Base-by-base conservation (phyloP, 2,797 vertebrate species). In the Acipenser transmontanus region DNA sequence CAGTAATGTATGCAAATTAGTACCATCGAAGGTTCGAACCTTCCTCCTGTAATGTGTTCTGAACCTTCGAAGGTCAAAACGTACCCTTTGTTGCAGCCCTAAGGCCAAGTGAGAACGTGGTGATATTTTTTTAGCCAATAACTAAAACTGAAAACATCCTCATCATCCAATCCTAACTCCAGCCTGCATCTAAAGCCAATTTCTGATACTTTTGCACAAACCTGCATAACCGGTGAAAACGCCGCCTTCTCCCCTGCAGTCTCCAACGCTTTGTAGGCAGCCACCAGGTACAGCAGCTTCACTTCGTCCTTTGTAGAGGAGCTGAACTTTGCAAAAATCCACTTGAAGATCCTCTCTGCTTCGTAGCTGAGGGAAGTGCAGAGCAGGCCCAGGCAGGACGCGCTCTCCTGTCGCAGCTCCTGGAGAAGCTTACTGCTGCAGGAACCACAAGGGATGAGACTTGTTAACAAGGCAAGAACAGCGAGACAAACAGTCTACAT, bases 331-430 rank as follows among this genome's bases (percentile, higher is more conserved):
- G 89, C 85, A 81, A 99, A 99, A 82, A 98, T 93, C 97, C 97
- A 99, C 82, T 97, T 98, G 85, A 99, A 99, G 86, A 99, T 94
- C 83, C 95, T 94, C 85, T 98, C 96, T 0, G 96, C 95, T 85
- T 99, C 97, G 0, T 97, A 99, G 89, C 94, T 96, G 73, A 99
- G 82, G 75, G 92, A 87, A 8, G 93, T 92, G 84, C 95, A 99
- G 71, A 99, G 94, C 80, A 98, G 89, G 76, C 97, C 97, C 74
- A 98, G 88, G 77, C 93, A 98, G 80, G 88, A 89, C 50, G 97
- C 95, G 10, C 93, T 97, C 70, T 99, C 97, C 86, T 98, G 96
- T 74, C 97, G 91, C 80, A 99, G 75, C 85, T 99, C 97, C 79
- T 95, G 95, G 81, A 99, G 90, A 77, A 99, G 91, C 85, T 99